These are phyloP conservation scores for Drosophila atripex DNA, from an alignment of 2,888 invertebrate genomes.

Conservation along the genomic window DNA sequence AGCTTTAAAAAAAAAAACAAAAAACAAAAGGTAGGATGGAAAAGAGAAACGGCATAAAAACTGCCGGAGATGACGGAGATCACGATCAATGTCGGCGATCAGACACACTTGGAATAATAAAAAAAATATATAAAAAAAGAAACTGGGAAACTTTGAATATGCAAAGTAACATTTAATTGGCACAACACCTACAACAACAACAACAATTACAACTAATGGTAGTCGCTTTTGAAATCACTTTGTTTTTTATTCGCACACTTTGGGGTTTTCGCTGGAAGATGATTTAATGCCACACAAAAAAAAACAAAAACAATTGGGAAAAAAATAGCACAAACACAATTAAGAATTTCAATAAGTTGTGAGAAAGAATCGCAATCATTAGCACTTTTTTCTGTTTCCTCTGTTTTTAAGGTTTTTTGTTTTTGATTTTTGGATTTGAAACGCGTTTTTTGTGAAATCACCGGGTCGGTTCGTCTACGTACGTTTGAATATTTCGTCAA, in stretches of 20 bases:
- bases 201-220: slow-evolving; percentile 6
- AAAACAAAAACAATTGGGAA: slow-evolving; percentile 46
- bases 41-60: neutral
- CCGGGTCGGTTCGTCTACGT: slow-evolving; percentile 46
- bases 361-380: slow-evolving; percentile 41
- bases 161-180: slow-evolving; percentile 22
- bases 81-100: slow-evolving; percentile 20
- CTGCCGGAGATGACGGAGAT: slow-evolving; percentile 32
- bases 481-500: slow-evolving; percentile 71
- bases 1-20: slow-evolving; percentile 4
- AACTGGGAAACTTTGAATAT: slow-evolving; percentile 15
- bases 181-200: slow-evolving; percentile 21
- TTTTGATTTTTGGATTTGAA: slow-evolving; percentile 21
- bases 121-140: slow-evolving; percentile 9
- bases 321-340: slow-evolving; percentile 44
- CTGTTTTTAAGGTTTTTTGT: slow-evolving; percentile 5
- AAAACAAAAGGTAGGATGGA: neutral
- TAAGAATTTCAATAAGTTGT: slow-evolving; percentile 20
- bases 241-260: slow-evolving; percentile 45
- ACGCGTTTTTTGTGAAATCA: slow-evolving; percentile 46
- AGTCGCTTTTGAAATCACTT: slow-evolving; percentile 26
- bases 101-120: slow-evolving; percentile 13
- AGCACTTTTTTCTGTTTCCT: slow-evolving; percentile 35
- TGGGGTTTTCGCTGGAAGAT: slow-evolving; percentile 40
- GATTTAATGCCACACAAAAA: slow-evolving; percentile 61